Evolutionary conservation across 2,113 vertebrate genomes (phyloP).

Genomic region (Propithecus coquereli): DNA sequence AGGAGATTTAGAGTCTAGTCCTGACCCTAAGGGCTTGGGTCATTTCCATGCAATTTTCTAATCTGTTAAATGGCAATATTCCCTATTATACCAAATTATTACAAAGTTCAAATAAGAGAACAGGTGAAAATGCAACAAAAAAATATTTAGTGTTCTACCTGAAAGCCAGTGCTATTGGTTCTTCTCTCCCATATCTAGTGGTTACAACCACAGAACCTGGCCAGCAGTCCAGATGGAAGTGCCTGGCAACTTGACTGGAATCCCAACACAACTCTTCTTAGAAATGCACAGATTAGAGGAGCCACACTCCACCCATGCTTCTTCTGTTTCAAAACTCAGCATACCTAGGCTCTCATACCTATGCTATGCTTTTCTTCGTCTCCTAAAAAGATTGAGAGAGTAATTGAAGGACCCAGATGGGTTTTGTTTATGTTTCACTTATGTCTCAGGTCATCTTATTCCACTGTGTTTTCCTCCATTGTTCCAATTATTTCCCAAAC

Average conservation of each 20-base stretch:
- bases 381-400: not conserved
- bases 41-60: not conserved
- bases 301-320: not conserved
- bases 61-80: not conserved
- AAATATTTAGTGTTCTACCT: not conserved
- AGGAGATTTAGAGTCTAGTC: not conserved
- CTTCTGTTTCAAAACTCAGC: not conserved
- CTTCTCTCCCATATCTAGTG: not conserved
- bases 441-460: not conserved
- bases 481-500: not conserved
- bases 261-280: not conserved
- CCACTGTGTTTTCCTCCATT: not conserved
- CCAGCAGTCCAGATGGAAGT: not conserved
- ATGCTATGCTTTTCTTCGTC: not conserved
- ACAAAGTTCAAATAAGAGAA: constrained; percentile 20
- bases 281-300: not conserved
- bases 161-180: not conserved
- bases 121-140: not conserved
- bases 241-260: not conserved
- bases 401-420: not conserved
- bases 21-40: not conserved
- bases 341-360: not conserved
- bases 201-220: not conserved
- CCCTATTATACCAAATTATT: not conserved
- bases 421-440: not conserved